Conservation (phyloP, 2,888 invertebrate species). For the Fragum whitleyi region DNA sequence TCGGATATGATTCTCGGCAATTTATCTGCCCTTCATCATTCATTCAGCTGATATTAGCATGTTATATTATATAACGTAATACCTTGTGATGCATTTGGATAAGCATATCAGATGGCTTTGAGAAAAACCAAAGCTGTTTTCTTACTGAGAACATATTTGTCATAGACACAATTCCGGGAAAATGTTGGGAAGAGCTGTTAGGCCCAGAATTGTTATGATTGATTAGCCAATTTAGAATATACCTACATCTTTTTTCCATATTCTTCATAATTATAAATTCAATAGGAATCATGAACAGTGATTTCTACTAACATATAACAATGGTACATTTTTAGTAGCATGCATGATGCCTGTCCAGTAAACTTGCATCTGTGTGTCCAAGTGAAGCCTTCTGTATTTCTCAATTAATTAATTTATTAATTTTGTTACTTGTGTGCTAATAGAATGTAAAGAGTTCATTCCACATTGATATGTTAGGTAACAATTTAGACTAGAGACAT, state of each 20-base stretch:
- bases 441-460: too few species aligned
- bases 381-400: too few species aligned
- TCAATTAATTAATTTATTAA: too few species aligned
- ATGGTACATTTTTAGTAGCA: too few species aligned
- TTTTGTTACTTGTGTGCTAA: too few species aligned
- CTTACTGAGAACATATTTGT: slow-evolving; percentile 13
- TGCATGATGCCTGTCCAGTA: too few species aligned
- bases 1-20: slow-evolving; percentile 13
- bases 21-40: slow-evolving; percentile 20
- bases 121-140: slow-evolving; percentile 32
- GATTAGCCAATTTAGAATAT: background rate
- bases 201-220: background rate
- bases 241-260: background rate
- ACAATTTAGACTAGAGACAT: too few species aligned
- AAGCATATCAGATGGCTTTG: slow-evolving; percentile 29
- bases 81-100: slow-evolving; percentile 24
- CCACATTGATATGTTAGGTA: too few species aligned
- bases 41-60: slow-evolving; percentile 30
- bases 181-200: background rate
- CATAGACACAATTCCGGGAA: slow-evolving; percentile 13
- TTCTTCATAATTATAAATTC: too few species aligned
- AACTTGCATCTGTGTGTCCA: too few species aligned
- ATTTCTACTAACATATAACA: too few species aligned
- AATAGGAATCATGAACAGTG: too few species aligned
- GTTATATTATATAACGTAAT: slow-evolving; percentile 35